Percentiles rank a stretch among this genome's conserved stretches.
These are phyloP conservation scores for Cheilosia grossa DNA, from an alignment of 2,888 invertebrate species.

Conservation along the genomic window DNA sequence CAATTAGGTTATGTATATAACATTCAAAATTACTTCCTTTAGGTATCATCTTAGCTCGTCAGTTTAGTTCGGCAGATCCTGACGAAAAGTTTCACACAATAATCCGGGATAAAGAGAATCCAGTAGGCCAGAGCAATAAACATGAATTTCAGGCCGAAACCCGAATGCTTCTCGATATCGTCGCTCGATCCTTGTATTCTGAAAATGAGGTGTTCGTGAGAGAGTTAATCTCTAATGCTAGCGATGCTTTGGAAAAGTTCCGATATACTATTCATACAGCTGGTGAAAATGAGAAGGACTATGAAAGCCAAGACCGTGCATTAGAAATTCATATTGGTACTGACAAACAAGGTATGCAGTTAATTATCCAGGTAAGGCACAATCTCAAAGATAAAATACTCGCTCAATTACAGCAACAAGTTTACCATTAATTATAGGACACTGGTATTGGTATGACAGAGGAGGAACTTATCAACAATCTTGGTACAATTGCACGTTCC, in stretches of 20 bases:
- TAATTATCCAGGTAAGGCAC: conserved; percentile 90
- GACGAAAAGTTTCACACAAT: conserved; percentile 76
- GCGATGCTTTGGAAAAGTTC: conserved; percentile 98
- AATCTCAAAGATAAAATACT: not conserved
- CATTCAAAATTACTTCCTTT: not conserved
- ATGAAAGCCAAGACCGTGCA: conserved; percentile 86
- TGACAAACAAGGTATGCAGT: conserved; percentile 92
- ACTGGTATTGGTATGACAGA: conserved; percentile 97
- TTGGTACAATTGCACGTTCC: conserved; percentile 98
- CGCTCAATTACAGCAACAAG: not conserved
- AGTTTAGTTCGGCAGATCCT: conserved; percentile 70
- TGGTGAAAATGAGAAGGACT: conserved; percentile 84
- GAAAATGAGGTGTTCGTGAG: conserved; percentile 99
- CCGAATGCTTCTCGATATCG: conserved; percentile 96
- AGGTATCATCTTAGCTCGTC: conserved; percentile 62
- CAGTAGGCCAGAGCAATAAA: conserved; percentile 84
- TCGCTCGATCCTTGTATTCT: conserved; percentile 97
- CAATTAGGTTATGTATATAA: conserved; percentile 11
- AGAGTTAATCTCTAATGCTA: conserved; percentile 97
- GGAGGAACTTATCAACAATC: conserved; percentile 94
- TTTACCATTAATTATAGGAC: conserved; percentile 85
- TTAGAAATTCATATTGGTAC: conserved; percentile 95
- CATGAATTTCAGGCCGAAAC: conserved; percentile 99
- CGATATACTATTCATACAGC: conserved; percentile 88
- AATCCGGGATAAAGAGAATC: conserved; percentile 78